Evolutionary conservation across 2,113 vertebrate species (phyloP).

Genomic region (Chlorodrepanis virens): DNA sequence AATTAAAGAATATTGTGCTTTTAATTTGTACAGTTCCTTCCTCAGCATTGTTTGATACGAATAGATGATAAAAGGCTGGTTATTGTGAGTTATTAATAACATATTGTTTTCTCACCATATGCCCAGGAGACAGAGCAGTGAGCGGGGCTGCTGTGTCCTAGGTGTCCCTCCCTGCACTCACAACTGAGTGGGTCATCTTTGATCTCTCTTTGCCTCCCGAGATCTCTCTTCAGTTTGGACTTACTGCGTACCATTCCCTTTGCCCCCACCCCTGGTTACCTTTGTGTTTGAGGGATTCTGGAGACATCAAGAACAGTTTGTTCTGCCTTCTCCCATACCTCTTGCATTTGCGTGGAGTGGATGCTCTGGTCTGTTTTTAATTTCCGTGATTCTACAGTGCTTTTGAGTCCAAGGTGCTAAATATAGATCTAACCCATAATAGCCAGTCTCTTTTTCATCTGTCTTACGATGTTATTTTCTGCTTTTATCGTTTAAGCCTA

Average conservation of each 20-base stretch:
- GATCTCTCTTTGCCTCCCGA: neutral
- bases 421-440: slow-evolving; percentile 38
- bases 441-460: neutral
- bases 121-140: neutral
- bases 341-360: neutral
- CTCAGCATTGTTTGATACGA: neutral
- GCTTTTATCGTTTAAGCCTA: slow-evolving; percentile 37
- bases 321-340: neutral
- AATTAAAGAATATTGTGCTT: slow-evolving; percentile 45
- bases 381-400: neutral
- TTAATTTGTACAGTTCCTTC: slow-evolving; percentile 35
- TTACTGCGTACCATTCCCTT: neutral
- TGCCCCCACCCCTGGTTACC: rapidly evolving
- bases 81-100: slow-evolving; percentile 49
- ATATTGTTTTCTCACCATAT: neutral
- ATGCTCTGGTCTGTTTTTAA: slow-evolving; percentile 23
- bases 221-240: neutral
- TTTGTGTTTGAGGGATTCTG: neutral
- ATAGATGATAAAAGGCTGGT: neutral
- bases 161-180: neutral
- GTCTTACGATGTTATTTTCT: neutral
- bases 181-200: neutral
- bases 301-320: neutral
- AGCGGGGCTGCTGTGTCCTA: neutral
- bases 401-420: slow-evolving; percentile 50